Conservation (phyloP, 2,888 invertebrate species). For the Melieria crassipennis region DNA sequence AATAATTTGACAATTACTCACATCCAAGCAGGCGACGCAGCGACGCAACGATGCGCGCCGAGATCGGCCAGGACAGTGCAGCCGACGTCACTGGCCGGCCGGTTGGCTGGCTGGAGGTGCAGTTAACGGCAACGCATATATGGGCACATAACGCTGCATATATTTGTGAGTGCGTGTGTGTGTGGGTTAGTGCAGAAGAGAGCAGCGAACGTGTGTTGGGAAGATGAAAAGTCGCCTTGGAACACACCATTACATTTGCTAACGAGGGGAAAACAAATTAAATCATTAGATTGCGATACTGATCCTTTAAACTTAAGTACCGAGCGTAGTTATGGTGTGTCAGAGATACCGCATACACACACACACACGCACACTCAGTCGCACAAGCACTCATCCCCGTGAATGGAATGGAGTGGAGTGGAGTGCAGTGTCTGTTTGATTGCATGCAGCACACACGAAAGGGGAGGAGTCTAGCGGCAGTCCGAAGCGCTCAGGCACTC, state of each 20-base stretch:
- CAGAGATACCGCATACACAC: constrained; percentile 27
- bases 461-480: constrained; percentile 34
- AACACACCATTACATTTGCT: constrained; percentile 64
- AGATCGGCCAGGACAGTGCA: neutral
- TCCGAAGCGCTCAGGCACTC: neutral
- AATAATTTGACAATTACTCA: constrained; percentile 66
- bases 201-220: constrained; percentile 12
- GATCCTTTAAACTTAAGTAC: constrained; percentile 58
- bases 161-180: neutral
- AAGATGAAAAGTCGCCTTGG: constrained; percentile 50
- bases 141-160: neutral
- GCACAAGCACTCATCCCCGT: neutral
- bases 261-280: constrained; percentile 66
- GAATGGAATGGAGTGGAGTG: neutral
- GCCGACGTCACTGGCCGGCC: too few species aligned
- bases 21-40: constrained; percentile 46
- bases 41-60: neutral
- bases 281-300: constrained; percentile 65
- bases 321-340: constrained; percentile 38
- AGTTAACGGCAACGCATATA: neutral
- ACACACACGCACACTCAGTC: neutral
- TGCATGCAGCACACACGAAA: neutral
- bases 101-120: neutral
- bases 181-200: neutral
- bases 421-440: too few species aligned